phyloP scores from a whole-genome alignment of 1,140 invertebrate genomes.

The Drosophila arawakana region DNA sequence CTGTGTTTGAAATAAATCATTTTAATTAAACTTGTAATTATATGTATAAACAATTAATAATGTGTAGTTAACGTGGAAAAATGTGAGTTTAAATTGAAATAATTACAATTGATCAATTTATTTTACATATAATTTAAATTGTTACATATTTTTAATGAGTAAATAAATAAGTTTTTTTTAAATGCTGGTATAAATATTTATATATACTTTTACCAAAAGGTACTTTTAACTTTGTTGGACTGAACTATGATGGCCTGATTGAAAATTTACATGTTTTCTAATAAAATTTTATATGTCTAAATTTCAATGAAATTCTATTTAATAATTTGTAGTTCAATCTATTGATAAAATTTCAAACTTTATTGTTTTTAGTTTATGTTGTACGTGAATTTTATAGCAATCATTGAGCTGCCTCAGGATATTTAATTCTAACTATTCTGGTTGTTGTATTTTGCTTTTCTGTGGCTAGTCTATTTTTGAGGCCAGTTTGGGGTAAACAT shows the following conservation, averaged over 20 bases:
- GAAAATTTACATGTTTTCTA: too few species aligned
- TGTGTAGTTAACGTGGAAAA: background rate
- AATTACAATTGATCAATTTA: conserved; percentile 3
- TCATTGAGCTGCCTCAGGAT: background rate
- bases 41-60: background rate
- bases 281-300: too few species aligned
- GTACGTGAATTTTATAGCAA: background rate
- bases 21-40: too few species aligned
- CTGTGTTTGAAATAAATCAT: too few species aligned
- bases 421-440: conserved; percentile 17
- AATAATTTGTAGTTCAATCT: too few species aligned
- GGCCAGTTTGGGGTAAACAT: conserved; percentile 1
- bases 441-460: background rate
- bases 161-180: too few species aligned
- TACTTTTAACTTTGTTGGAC: too few species aligned
- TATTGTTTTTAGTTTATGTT: background rate
- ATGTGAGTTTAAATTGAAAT: background rate
- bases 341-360: background rate
- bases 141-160: background rate
- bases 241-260: too few species aligned
- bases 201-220: too few species aligned
- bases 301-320: too few species aligned
- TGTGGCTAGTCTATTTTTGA: background rate
- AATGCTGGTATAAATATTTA: too few species aligned
- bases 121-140: background rate